Evolutionary conservation across 2,888 invertebrate species (phyloP).

Genomic region (Cosmopolites sordidus): DNA sequence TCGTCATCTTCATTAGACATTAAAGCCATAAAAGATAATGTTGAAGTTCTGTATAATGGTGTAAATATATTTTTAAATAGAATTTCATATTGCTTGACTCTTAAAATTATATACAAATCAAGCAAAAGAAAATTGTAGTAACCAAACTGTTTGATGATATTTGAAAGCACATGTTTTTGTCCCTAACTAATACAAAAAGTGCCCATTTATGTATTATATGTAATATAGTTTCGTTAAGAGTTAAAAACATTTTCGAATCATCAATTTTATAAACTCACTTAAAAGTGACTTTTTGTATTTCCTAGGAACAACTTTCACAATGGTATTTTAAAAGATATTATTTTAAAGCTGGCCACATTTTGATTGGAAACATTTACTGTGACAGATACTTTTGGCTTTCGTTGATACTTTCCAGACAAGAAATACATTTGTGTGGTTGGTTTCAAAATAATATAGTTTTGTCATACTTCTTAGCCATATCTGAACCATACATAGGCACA

Average conservation of each 20-base stretch:
- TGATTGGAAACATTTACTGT: too few relatives aligned
- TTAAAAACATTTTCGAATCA: constrained; percentile 19
- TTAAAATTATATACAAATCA: not conserved
- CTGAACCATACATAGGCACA: not conserved
- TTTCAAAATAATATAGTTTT: too few relatives aligned
- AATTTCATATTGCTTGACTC: not conserved
- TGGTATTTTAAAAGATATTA: too few relatives aligned
- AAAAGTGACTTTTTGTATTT: constrained; percentile 1
- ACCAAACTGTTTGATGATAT: not conserved
- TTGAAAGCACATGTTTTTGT: not conserved
- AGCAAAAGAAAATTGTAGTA: not conserved
- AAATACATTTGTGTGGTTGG: too few relatives aligned
- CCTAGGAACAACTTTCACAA: not conserved
- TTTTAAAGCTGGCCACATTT: too few relatives aligned
- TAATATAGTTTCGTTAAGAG: constrained; percentile 28
- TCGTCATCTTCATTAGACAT: not conserved
- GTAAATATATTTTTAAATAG: constrained; percentile 1
- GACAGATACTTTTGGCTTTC: too few relatives aligned
- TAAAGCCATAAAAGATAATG: not conserved
- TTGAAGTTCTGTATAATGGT: not conserved
- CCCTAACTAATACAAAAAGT: constrained; percentile 10
- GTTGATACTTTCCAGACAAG: too few relatives aligned
- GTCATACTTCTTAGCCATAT: not conserved
- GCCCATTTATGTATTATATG: constrained; percentile 36
- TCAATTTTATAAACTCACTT: not conserved